phyloP scores from a whole-genome alignment of 1,140 invertebrate genomes.

The Trachymyrmex cornetzi region DNA sequence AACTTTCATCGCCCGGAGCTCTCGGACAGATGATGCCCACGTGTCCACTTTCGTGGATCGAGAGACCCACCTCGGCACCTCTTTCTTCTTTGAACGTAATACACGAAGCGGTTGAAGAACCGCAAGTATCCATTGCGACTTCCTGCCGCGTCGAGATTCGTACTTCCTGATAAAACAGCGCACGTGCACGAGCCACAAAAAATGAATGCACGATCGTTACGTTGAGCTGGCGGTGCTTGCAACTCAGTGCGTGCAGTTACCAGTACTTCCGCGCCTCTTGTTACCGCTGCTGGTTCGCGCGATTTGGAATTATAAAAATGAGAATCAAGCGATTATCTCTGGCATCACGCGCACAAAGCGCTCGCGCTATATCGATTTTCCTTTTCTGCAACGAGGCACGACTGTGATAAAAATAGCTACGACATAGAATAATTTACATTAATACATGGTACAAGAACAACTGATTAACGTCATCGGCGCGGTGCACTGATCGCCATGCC shows the following conservation, averaged over 20 bases:
- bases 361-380: constrained; percentile 13
- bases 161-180: constrained; percentile 44
- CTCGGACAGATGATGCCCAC: constrained; percentile 58
- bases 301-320: constrained; percentile 46
- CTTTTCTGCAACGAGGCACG: neutral
- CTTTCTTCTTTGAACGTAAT: constrained; percentile 12
- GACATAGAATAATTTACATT: neutral
- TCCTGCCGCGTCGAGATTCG: constrained; percentile 41
- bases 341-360: neutral
- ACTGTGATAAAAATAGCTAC: constrained; percentile 4
- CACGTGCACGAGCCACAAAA: constrained; percentile 51
- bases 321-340: constrained; percentile 46
- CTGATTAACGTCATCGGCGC: constrained; percentile 56
- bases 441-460: neutral
- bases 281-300: constrained; percentile 17
- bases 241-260: constrained; percentile 39
- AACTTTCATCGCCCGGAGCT: constrained; percentile 75
- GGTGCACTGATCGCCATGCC: constrained; percentile 11
- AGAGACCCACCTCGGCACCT: constrained; percentile 29
- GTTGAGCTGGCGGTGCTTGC: constrained; percentile 35
- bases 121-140: constrained; percentile 26
- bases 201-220: constrained; percentile 57
- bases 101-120: neutral
- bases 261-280: constrained; percentile 27
- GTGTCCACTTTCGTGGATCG: constrained; percentile 73